A percentile compares a stretch with the other conserved stretches of the same genome.
phyloP scores from a whole-genome alignment of 2,888 invertebrate species.

The Chirona hameri region DNA sequence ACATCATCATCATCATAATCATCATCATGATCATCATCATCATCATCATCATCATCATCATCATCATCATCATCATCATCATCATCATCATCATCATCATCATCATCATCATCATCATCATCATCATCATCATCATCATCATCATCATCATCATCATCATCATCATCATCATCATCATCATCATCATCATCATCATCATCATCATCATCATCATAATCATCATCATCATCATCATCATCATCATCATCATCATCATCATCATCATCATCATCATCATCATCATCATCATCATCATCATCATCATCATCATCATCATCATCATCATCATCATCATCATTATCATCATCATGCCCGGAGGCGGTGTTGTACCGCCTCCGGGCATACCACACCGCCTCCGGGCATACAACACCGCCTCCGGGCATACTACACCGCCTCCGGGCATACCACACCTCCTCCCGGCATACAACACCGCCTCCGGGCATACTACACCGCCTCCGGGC shows the following conservation, averaged over 20 bases:
- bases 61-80: conserved; percentile 29
- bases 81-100: background rate
- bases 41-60: conserved; percentile 27
- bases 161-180: background rate
- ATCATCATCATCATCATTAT: conserved; percentile 22
- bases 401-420: too few species aligned
- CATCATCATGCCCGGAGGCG: too few species aligned
- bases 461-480: too few species aligned
- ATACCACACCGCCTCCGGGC: too few species aligned
- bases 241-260: conserved; percentile 8
- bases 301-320: conserved; percentile 10
- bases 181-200: background rate
- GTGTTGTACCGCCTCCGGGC: too few species aligned
- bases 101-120: background rate
- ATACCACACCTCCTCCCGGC: too few species aligned
- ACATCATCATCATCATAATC: too few species aligned
- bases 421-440: too few species aligned
- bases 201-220: too few species aligned
- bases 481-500: too few species aligned
- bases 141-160: background rate
- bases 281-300: conserved; percentile 22
- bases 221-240: too few species aligned
- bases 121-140: background rate
- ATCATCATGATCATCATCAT: background rate
- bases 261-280: conserved; percentile 22